Evolutionary conservation across 1,140 invertebrate species (phyloP).

Genomic region (Atta cephalotes): DNA sequence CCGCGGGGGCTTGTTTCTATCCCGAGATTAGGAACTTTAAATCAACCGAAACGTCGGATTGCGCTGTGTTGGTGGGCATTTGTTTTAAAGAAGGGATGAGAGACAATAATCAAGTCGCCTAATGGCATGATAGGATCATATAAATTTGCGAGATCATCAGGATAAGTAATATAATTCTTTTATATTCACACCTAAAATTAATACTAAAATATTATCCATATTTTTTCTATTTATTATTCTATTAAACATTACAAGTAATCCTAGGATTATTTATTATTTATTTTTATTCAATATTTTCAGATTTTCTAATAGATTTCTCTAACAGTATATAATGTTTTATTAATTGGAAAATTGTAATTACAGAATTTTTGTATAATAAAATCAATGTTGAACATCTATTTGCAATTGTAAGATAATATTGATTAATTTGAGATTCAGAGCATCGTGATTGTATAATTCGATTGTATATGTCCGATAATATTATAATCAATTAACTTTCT

Average conservation of each 20-base stretch:
- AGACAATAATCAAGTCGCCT: constrained; percentile 70
- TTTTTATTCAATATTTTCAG: neutral
- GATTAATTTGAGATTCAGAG: neutral
- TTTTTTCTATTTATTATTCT: constrained; percentile 9
- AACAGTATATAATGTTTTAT: neutral
- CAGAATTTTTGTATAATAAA: neutral
- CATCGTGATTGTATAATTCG: neutral
- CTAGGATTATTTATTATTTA: neutral
- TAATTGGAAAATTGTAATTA: neutral
- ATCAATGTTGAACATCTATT: neutral
- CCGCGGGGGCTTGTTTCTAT: constrained; percentile 44
- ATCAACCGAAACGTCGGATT: constrained; percentile 66
- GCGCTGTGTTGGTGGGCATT: constrained; percentile 18
- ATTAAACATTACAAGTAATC: neutral
- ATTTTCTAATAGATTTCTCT: neutral
- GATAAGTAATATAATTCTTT: constrained; percentile 7
- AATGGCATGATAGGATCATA: constrained; percentile 68
- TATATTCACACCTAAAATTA: neutral
- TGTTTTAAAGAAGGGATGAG: neutral
- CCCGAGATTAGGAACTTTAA: constrained; percentile 73
- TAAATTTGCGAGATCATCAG: constrained; percentile 64
- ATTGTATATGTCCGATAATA: neutral
- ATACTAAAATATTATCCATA: neutral
- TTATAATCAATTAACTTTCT: constrained; percentile 4
- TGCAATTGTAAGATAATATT: neutral